Percentiles rank a stretch among this genome's conserved stretches.
Evolutionary conservation across 2,113 vertebrate genomes (phyloP).

Genomic region (Pachycephala philippinensis): DNA sequence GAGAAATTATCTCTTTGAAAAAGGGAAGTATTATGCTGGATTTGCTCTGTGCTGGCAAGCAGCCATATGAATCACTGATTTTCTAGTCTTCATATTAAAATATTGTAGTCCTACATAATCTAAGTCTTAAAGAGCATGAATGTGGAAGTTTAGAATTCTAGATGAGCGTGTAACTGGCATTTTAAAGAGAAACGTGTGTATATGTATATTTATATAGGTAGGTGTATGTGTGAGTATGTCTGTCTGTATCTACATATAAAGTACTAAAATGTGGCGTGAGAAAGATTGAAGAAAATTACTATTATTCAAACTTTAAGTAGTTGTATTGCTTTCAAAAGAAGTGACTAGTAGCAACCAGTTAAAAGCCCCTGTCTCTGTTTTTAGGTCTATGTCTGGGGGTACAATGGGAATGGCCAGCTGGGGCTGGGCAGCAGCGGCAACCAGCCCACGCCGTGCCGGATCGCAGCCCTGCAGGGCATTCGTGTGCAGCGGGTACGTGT

Average conservation of each 20-base stretch:
- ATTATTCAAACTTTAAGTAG: background rate
- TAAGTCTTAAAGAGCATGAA: background rate
- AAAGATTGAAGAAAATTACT: background rate
- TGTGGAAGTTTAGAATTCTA: background rate
- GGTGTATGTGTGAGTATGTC: background rate
- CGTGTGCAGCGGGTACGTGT: constrained; percentile 84
- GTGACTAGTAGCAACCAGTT: background rate
- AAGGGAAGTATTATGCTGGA: background rate
- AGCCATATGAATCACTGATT: background rate
- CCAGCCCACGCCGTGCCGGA: constrained; percentile 91
- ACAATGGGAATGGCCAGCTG: constrained; percentile 96
- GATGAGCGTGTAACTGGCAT: background rate
- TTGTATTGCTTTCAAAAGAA: background rate
- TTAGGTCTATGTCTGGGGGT: constrained; percentile 96
- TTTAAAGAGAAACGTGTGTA: background rate
- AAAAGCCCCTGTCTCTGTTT: background rate
- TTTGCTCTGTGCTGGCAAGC: background rate
- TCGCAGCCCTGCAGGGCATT: constrained; percentile 90
- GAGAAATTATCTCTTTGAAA: background rate
- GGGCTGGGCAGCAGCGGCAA: constrained; percentile 93
- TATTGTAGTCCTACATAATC: background rate
- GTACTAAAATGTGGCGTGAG: background rate
- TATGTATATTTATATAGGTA: background rate
- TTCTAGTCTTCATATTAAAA: background rate
- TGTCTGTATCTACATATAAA: background rate